phyloP scores from a whole-genome alignment of 2,113 vertebrate species.

The Cranoglanis bouderius region DNA sequence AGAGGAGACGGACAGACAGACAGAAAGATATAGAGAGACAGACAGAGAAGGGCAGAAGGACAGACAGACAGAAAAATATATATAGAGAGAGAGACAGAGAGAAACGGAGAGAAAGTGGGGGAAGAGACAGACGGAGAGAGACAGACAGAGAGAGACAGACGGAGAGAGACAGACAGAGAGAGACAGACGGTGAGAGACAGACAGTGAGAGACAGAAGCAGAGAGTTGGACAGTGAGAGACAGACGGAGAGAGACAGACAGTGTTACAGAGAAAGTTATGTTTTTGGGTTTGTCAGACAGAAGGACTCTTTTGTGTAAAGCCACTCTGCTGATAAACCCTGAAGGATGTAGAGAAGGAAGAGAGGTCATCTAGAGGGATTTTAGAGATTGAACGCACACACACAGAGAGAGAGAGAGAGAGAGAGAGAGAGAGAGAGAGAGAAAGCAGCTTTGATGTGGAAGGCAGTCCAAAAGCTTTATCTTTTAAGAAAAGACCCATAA shows the following conservation, averaged over 20 bases:
- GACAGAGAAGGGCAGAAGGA: too few relatives aligned
- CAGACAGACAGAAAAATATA: too few relatives aligned
- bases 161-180: background rate
- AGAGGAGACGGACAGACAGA: background rate
- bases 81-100: too few relatives aligned
- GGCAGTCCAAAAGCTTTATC: conserved; percentile 45
- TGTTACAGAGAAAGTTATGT: conserved; percentile 47
- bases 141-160: conserved; percentile 22
- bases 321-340: conserved; percentile 41
- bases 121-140: background rate
- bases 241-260: conserved; percentile 52
- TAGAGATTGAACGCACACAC: background rate
- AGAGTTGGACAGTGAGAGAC: conserved; percentile 14
- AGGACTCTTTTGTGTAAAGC: conserved; percentile 34
- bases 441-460: conserved; percentile 31
- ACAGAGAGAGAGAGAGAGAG: conserved; percentile 19
- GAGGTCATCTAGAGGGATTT: conserved; percentile 26
- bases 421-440: conserved; percentile 17
- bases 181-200: background rate
- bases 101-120: conserved; percentile 25
- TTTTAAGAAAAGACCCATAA: conserved; percentile 53
- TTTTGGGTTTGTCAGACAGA: conserved; percentile 33
- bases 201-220: background rate
- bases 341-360: conserved; percentile 35
- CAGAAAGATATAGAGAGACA: too few relatives aligned